Evolutionary conservation across 2,797 vertebrate species (phyloP), one percentile per base, ranked within the genome.

Genomic region (Melanotaenia maccullochi): DNA sequence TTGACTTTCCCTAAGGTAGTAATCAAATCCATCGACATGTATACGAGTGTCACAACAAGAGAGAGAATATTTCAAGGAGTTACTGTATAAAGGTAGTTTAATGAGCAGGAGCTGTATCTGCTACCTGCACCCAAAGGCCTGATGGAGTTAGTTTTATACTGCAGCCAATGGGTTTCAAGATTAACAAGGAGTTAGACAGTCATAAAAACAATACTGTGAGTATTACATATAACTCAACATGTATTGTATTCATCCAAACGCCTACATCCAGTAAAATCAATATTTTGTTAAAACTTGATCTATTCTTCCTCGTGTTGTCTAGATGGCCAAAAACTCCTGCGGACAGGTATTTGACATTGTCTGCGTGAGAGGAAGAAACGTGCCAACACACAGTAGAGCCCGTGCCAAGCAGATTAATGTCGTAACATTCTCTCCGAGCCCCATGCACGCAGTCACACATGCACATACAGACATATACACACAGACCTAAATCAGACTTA

Each of bases 351-450:
- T 91, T 92, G 87, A 93, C 85, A 91, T 88, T 87, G 89, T 89
- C 85, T 89, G 87, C 80, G 66, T 89, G 89, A 89, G 79, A 80
- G 70, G 62, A 59, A 83, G 77, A 68, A 87, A 81, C n/a, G 84
- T 90, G 90, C 90, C 90, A 91, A 88, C 84, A 87, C 81, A 85
- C 71, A 88, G 84, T 78, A 65, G 78, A 85, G 55, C 62, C 57
- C 44, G 78, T 90, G 92, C 90, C 91, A 92, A 92, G 87, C 85
- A 91, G 92, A 91, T 93, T 92, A 93, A 90, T 87, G 85, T 91
- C 24, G 60, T 81, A 87, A 86, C 81, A 86, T 83, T 89, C 81
- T 72, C 83, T 85, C 83, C 63, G 68, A 60, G 78, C 60, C 62
- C 7, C 60, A 71, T 47, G 55, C 54, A 47, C 62, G 33, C 77